Evolutionary conservation across 2,888 invertebrate genomes (phyloP).

Genomic region (Xestia rhomboidea): DNA sequence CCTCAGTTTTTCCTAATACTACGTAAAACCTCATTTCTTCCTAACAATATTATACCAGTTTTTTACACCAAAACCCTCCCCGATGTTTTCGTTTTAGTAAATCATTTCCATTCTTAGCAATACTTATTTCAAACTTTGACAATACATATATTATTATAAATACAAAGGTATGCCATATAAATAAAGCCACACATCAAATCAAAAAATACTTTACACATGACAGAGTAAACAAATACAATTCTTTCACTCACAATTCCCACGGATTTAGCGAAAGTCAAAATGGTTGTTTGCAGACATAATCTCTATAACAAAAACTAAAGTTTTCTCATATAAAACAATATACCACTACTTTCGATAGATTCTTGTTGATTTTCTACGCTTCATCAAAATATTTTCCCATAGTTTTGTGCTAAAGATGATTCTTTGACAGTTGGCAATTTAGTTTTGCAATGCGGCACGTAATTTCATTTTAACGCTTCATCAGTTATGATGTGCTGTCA

Average conservation of each 20-base stretch:
- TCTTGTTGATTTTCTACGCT: constrained; percentile 6
- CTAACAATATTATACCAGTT: no score
- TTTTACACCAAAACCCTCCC: no score
- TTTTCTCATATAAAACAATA: constrained; percentile 35
- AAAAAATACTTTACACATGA: not conserved
- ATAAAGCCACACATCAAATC: not conserved
- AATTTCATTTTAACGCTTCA: not conserved
- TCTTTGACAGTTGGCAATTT: not conserved
- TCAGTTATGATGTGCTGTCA: not conserved
- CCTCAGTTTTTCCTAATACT: no score
- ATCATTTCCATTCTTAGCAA: no score
- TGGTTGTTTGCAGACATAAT: not conserved
- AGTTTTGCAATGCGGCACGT: not conserved
- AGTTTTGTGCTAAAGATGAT: not conserved
- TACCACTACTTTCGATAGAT: constrained; percentile 29
- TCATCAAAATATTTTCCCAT: constrained; percentile 35
- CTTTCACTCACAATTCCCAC: constrained; percentile 22
- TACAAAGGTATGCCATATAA: no score
- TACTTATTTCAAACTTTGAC: no score
- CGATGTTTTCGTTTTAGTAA: no score
- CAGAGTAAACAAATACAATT: constrained; percentile 11
- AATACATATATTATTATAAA: no score
- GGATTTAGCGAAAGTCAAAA: constrained; percentile 28
- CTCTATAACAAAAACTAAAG: not conserved
- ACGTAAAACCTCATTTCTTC: no score